Conservation (phyloP, 2,797 vertebrate genomes). For the Labeo calbasu region DNA sequence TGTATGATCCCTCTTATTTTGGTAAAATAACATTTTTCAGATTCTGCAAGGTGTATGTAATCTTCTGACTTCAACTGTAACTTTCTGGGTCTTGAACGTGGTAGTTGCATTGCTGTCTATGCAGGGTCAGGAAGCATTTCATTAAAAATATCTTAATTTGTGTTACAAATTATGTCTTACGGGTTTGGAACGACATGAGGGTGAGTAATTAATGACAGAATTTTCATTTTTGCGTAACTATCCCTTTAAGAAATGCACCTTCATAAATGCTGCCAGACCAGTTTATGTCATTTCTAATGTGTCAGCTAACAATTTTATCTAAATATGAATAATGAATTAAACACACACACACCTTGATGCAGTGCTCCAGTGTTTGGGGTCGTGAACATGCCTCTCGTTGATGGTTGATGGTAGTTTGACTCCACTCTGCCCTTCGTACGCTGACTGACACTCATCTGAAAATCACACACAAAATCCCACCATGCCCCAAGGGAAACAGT, state of each 20-base stretch:
- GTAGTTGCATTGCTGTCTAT: no score
- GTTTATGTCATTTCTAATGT: background rate
- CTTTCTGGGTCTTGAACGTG: no score
- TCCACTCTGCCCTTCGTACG: conserved; percentile 44
- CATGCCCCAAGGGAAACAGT: conserved; percentile 24
- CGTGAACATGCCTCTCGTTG: background rate
- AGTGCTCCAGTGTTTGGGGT: conserved; percentile 32
- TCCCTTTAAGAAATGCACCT: background rate
- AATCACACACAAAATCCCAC: conserved; percentile 40
- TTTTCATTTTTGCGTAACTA: background rate
- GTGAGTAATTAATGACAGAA: background rate
- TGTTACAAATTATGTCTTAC: no score
- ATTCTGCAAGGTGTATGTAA: no score
- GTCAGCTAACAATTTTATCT: background rate
- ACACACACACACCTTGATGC: conserved; percentile 63
- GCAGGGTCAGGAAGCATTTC: no score
- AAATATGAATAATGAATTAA: background rate
- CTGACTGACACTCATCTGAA: conserved; percentile 57
- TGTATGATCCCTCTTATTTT: no score
- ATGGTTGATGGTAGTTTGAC: conserved; percentile 34
- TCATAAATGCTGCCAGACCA: background rate
- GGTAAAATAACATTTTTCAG: no score
- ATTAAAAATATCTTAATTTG: no score
- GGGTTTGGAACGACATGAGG: no score
- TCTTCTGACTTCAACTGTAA: no score